Conservation (phyloP, 2,113 vertebrate species). For the Halichoerus grypus region DNA sequence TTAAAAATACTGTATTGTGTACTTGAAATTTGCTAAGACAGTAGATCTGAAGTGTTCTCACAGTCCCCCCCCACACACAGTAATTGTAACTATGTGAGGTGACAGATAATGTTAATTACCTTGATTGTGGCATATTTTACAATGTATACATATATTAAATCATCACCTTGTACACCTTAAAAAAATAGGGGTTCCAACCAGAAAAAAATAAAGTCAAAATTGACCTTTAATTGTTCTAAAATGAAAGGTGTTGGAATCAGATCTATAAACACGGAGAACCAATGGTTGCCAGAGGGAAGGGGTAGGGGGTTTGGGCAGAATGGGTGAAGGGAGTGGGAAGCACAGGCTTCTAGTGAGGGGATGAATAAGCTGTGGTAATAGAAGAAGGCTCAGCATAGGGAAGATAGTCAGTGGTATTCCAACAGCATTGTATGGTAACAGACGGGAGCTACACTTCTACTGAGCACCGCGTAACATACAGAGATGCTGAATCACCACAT, state of each 20-base stretch:
- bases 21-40: neutral
- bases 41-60: neutral
- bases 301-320: neutral
- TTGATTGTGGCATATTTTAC: neutral
- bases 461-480: neutral
- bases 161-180: neutral
- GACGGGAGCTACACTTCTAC: neutral
- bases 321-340: neutral
- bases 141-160: neutral
- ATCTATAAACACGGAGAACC: neutral
- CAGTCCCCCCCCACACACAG: fast-evolving
- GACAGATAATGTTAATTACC: neutral
- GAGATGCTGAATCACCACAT: neutral
- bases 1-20: neutral
- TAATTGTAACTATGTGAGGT: neutral
- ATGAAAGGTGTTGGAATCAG: neutral
- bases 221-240: neutral
- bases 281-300: neutral
- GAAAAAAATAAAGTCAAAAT: neutral
- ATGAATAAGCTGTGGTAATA: neutral
- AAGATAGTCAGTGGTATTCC: neutral
- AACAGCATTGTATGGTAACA: neutral
- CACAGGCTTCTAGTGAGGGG: neutral
- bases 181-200: neutral
- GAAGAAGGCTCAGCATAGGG: neutral